Evolutionary conservation across 2,113 vertebrate genomes (phyloP).

Genomic region (Labeo catla): DNA sequence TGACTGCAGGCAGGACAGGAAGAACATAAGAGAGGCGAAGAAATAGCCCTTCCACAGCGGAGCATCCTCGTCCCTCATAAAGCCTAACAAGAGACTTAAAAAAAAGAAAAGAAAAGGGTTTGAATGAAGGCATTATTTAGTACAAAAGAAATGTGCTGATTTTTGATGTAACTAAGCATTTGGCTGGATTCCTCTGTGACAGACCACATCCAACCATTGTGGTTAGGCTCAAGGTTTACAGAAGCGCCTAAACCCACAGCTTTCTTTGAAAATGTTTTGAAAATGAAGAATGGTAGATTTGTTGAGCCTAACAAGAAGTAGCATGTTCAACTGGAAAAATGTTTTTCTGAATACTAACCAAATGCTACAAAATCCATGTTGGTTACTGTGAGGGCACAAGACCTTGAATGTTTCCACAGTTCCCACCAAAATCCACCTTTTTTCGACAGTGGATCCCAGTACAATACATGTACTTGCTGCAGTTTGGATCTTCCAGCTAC

Average conservation of each 20-base stretch:
- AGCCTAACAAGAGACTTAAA: slow-evolving; percentile 85
- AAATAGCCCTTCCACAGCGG: slow-evolving; percentile 88
- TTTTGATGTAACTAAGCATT: slow-evolving; percentile 3
- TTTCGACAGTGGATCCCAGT: slow-evolving; percentile 11
- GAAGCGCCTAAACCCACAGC: background rate
- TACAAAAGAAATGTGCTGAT: background rate
- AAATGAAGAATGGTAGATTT: slow-evolving; percentile 17
- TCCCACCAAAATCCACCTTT: slow-evolving; percentile 11
- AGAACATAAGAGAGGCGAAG: slow-evolving; percentile 83
- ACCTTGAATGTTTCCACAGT: slow-evolving; percentile 6
- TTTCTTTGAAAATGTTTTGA: slow-evolving; percentile 4
- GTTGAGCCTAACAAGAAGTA: background rate
- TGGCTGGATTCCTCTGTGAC: background rate
- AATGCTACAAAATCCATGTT: slow-evolving; percentile 5
- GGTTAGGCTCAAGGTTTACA: background rate
- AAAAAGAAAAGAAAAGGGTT: slow-evolving; percentile 23
- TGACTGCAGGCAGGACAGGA: slow-evolving; percentile 86
- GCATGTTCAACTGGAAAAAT: slow-evolving; percentile 15
- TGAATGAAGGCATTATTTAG: background rate
- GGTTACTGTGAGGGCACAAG: background rate
- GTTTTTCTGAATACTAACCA: slow-evolving; percentile 18
- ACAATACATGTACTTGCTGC: slow-evolving; percentile 32
- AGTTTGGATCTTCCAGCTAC: slow-evolving; percentile 49
- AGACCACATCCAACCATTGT: slow-evolving; percentile 12
- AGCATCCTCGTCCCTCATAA: slow-evolving; percentile 77